Percentiles rank a stretch among this genome's conserved stretches.
Evolutionary conservation across 2,888 invertebrate species (phyloP).

Genomic region (Lucinisca nassula): DNA sequence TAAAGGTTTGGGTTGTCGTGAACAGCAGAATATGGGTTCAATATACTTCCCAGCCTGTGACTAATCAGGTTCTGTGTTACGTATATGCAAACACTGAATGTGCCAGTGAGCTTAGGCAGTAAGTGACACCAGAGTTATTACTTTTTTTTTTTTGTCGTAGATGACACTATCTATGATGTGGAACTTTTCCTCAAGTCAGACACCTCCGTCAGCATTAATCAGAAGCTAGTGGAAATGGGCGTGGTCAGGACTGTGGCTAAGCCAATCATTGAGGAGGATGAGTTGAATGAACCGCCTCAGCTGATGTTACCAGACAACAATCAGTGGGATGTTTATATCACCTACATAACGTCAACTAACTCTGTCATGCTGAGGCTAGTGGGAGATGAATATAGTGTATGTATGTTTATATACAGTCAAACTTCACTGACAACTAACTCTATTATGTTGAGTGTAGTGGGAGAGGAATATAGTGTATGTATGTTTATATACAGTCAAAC

Average conservation of each 20-base stretch:
- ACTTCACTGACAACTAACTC: no score
- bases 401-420: constrained; percentile 44
- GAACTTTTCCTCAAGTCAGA: constrained; percentile 69
- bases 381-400: constrained; percentile 89
- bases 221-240: constrained; percentile 62
- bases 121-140: no score
- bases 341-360: constrained; percentile 89
- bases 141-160: no score
- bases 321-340: constrained; percentile 78
- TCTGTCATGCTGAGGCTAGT: constrained; percentile 91
- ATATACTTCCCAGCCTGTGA: no score
- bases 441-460: no score
- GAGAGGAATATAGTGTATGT: no score
- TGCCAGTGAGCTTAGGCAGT: no score
- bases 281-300: neutral
- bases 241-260: constrained; percentile 39
- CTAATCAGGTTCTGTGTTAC: no score
- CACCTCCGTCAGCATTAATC: constrained; percentile 58
- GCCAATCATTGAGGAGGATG: neutral
- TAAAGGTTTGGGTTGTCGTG: no score
- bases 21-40: no score
- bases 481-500: no score
- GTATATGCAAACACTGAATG: no score
- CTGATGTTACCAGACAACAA: constrained; percentile 72
- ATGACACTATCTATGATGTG: constrained; percentile 64